These are phyloP conservation scores for Pissodes strobi DNA, from an alignment of 1,140 invertebrate genomes.

Conservation along the genomic window DNA sequence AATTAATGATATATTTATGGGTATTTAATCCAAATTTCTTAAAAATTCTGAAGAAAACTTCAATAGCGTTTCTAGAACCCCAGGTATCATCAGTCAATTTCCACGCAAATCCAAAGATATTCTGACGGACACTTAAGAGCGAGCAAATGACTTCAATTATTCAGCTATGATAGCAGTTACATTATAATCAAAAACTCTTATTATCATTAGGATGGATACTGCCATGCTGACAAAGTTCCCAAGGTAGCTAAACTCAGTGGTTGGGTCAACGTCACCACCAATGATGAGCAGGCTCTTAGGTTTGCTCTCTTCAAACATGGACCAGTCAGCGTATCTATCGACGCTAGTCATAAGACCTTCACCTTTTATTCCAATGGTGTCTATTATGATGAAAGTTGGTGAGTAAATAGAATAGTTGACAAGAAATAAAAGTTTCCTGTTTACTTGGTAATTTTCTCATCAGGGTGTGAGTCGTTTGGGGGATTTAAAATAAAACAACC, in stretches of 20 bases:
- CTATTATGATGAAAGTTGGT: slow-evolving; percentile 86
- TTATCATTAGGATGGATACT: slow-evolving; percentile 83
- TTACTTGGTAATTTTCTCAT: too few species aligned
- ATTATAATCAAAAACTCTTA: too few species aligned
- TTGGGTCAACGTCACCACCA: slow-evolving; percentile 87
- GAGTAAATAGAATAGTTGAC: slow-evolving; percentile 50
- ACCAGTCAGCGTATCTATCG: slow-evolving; percentile 90
- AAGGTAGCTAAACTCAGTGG: slow-evolving; percentile 78
- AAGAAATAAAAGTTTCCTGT: too few species aligned
- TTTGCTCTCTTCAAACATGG: slow-evolving; percentile 87
- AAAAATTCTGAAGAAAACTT: too few species aligned
- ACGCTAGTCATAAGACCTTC: slow-evolving; percentile 86
- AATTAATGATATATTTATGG: too few species aligned
- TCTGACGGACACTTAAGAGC: neutral
- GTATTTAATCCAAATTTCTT: too few species aligned
- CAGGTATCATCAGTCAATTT: too few species aligned
- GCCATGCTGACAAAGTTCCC: slow-evolving; percentile 77
- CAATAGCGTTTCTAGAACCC: too few species aligned
- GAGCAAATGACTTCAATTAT: slow-evolving; percentile 6
- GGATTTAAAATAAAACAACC: too few species aligned
- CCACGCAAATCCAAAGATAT: too few species aligned
- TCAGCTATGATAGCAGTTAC: too few species aligned
- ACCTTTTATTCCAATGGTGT: slow-evolving; percentile 91
- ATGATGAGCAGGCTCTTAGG: slow-evolving; percentile 77
- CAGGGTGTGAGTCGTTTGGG: too few species aligned